phyloP scores from a whole-genome alignment of 2,888 invertebrate genomes.

The Drosophila paranaensis region DNA sequence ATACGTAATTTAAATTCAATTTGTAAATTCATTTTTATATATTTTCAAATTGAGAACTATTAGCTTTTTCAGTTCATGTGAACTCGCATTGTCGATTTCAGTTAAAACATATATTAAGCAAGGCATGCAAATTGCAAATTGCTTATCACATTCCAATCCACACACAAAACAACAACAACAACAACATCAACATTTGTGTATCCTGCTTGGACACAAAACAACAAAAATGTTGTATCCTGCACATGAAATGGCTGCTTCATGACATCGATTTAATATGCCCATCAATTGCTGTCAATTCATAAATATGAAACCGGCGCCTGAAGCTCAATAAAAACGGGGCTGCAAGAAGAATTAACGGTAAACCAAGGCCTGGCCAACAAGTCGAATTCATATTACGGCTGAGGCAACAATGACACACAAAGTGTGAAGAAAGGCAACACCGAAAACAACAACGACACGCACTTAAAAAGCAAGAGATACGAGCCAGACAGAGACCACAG shows the following conservation, averaged over 20 bases:
- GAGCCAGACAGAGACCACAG: constrained; percentile 27
- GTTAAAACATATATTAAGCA: constrained; percentile 6
- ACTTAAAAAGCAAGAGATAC: constrained; percentile 39
- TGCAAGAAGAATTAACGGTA: constrained; percentile 40
- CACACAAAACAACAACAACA: constrained; percentile 3
- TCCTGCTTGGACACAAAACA: constrained; percentile 9
- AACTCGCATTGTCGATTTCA: not conserved
- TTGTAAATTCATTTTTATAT: not conserved
- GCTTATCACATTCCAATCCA: constrained; percentile 26
- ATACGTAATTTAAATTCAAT: not conserved
- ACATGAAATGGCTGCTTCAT: constrained; percentile 29
- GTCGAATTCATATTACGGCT: constrained; percentile 28
- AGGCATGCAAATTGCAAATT: constrained; percentile 33
- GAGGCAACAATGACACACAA: constrained; percentile 22
- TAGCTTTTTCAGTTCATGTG: not conserved
- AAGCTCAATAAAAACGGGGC: constrained; percentile 12
- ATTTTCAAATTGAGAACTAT: no score
- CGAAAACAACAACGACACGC: constrained; percentile 47
- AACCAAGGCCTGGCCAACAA: constrained; percentile 40
- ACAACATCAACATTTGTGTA: constrained; percentile 3
- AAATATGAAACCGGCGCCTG: constrained; percentile 42
- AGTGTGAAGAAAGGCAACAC: constrained; percentile 41
- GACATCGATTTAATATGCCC: constrained; percentile 58
- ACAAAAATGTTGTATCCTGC: constrained; percentile 10
- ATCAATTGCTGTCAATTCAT: constrained; percentile 52